Conservation (phyloP, 2,113 vertebrate species). For the Peromyscus leucopus region DNA sequence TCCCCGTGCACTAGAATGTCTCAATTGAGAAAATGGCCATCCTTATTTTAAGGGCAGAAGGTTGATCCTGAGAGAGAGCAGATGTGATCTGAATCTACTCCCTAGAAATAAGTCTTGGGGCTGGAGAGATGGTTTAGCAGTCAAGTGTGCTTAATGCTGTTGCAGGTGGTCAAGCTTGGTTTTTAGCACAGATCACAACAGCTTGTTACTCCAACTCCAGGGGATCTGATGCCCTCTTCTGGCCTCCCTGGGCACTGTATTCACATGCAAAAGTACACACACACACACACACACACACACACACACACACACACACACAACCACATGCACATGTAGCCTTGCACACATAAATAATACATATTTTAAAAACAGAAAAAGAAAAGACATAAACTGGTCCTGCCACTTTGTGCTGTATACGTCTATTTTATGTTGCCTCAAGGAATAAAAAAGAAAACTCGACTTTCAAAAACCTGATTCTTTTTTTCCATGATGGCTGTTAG, state of each 20-base stretch:
- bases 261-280: not conserved
- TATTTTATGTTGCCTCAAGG: not conserved
- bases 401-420: not conserved
- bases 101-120: not conserved
- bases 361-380: not conserved
- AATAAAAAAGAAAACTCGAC: not conserved
- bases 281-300: not conserved
- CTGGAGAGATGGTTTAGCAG: not conserved
- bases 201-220: not conserved
- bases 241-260: not conserved
- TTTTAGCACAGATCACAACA: not conserved
- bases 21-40: not conserved
- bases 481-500: not conserved
- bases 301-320: not conserved
- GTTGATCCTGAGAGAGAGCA: not conserved
- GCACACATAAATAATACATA: not conserved
- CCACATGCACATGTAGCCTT: not conserved
- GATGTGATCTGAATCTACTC: not conserved
- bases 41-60: not conserved
- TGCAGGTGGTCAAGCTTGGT: too few relatives aligned
- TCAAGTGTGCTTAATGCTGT: too few relatives aligned
- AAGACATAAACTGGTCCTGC: not conserved
- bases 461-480: not conserved
- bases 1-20: too few relatives aligned
- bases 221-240: not conserved